Conservation (phyloP, 1,140 invertebrate genomes). For the Heliconius himera region DNA sequence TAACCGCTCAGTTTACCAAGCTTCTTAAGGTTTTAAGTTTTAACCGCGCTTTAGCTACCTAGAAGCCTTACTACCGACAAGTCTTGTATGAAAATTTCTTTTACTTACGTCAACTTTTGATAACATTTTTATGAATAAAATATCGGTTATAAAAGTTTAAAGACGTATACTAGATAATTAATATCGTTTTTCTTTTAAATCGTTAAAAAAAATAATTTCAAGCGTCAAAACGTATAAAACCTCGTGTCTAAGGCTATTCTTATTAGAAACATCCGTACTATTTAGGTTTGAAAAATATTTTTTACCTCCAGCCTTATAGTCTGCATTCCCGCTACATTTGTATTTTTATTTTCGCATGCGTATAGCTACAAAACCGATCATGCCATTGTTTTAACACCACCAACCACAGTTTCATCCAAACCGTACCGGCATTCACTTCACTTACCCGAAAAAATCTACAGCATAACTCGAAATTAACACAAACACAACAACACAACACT, state of each 20-base stretch:
- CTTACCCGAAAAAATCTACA: constrained; percentile 66
- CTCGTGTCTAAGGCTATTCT: background rate
- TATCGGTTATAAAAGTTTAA: no score
- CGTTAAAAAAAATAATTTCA: background rate
- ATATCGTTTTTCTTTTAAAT: background rate
- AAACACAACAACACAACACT: constrained; percentile 57
- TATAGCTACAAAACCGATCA: constrained; percentile 54
- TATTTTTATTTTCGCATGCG: constrained; percentile 58
- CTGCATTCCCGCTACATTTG: constrained; percentile 58
- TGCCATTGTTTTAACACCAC: constrained; percentile 71
- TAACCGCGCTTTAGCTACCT: background rate
- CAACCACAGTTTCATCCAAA: constrained; percentile 65
- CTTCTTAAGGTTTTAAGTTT: background rate
- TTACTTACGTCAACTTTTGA: background rate
- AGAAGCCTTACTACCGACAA: background rate
- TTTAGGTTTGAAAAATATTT: constrained; percentile 31
- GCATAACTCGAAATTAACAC: constrained; percentile 51
- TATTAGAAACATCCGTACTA: constrained; percentile 25
- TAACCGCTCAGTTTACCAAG: background rate
- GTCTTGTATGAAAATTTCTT: background rate
- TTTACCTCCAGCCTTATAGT: constrained; percentile 56
- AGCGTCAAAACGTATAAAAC: background rate
- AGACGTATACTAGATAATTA: background rate
- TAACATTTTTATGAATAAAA: background rate
- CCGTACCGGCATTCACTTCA: constrained; percentile 68